Base-by-base conservation (phyloP, 2,888 invertebrate species). In the Dasypogon diadema region DNA sequence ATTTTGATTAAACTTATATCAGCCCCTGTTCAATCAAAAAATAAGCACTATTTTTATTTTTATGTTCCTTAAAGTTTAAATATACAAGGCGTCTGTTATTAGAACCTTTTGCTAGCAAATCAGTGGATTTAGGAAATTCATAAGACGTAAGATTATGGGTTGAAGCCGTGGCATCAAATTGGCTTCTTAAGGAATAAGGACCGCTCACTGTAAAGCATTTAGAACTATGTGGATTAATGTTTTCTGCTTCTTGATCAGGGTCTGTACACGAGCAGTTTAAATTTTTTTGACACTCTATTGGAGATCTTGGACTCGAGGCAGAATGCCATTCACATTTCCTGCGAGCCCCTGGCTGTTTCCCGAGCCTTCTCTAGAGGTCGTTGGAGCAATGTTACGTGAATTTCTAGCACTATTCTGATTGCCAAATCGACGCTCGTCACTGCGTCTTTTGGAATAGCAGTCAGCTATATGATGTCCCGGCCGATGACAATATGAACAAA, bases 301-400 rank as follows among this genome's bases (percentile, higher is more conserved):
- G 12, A 12, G 21, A 10, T 55, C 55, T 22, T 24, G n/a, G 55
- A 55, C 55, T 55, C 55, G 55, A 22, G 24, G 24, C 22, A 22
- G 55, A 55, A 24, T 55, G 55, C 24, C 55, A 2, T 22, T 21
- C 21, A 2, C 2, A n/a, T 22, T 21, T 24, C 24, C 24, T 18
- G 55, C 55, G 55, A 55, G 55, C 18, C 55, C 12, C 22, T 55
- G 55, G 10, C 6, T 22, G 55, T 55, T 55, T 55, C 10, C 55
- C 26, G n/a, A n/a, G n/a, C n/a, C n/a, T n/a, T 55, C 22, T 4
- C 24, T 55, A 2, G 42, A 6, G n/a, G 12, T 42, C n/a, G n/a
- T n/a, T n/a, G n/a, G n/a, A n/a, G n/a, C n/a, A n/a, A n/a, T n/a
- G n/a, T n/a, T n/a, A n/a, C n/a, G n/a, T n/a, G n/a, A n/a, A n/a